Evolutionary conservation across 2,113 vertebrate genomes (phyloP).

Genomic region (Cettia cetti): DNA sequence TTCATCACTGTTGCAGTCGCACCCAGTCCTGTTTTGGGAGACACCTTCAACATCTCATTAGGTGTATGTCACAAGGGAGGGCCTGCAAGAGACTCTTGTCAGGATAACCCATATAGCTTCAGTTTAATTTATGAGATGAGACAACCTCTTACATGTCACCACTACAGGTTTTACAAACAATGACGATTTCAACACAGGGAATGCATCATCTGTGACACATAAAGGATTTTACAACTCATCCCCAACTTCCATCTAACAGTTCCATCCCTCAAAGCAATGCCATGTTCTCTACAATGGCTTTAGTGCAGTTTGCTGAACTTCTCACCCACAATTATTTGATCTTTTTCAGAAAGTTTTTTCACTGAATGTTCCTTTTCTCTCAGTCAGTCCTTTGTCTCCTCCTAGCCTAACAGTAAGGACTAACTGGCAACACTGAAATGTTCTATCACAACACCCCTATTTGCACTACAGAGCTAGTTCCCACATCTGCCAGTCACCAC

Average conservation of each 20-base stretch:
- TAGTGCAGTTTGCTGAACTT: not conserved
- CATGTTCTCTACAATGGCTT: not conserved
- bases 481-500: not conserved
- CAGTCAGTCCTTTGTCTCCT: not conserved
- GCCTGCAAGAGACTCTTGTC: conserved; percentile 3
- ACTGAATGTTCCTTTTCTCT: not conserved
- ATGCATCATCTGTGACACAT: conserved; percentile 26
- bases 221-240: conserved; percentile 14
- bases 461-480: not conserved
- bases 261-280: not conserved
- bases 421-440: not conserved
- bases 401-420: not conserved
- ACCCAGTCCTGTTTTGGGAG: conserved; percentile 20
- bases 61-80: not conserved
- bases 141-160: not conserved
- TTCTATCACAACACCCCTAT: not conserved
- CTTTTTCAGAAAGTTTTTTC: not conserved
- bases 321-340: not conserved
- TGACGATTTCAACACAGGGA: not conserved
- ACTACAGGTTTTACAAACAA: not conserved
- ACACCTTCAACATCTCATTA: conserved; percentile 12
- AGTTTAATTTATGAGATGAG: not conserved
- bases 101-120: conserved; percentile 1
- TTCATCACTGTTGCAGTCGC: not conserved
- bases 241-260: not conserved